Percentiles rank a stretch among this genome's conserved stretches.
Evolutionary conservation across 2,888 invertebrate species (phyloP).

Genomic region (Brachyptera putata): DNA sequence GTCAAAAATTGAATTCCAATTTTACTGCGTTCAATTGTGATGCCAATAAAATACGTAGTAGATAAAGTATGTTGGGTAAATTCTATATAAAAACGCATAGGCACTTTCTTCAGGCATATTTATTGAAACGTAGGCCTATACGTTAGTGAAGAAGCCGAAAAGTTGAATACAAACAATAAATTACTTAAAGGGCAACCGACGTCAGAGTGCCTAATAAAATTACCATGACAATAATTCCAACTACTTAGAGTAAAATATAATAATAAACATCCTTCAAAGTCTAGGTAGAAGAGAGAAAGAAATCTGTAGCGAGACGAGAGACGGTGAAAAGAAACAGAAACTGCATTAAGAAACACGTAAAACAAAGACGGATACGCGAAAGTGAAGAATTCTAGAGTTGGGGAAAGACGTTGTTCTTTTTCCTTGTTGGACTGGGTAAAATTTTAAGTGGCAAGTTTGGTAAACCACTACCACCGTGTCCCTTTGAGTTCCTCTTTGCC

Average conservation of each 20-base stretch:
- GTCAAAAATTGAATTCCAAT: too few relatives aligned
- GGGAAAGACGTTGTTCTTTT: conserved; percentile 11
- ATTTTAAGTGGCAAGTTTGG: conserved; percentile 45
- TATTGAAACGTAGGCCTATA: conserved; percentile 15
- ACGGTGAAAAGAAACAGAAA: conserved; percentile 22
- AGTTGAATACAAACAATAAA: conserved; percentile 21
- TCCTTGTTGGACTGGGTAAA: conserved; percentile 30
- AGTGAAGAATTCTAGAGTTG: conserved; percentile 13
- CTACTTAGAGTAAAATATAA: conserved; percentile 28
- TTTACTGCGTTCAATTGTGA: too few relatives aligned
- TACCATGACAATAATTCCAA: conserved; percentile 30
- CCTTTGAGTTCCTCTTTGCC: conserved; percentile 16
- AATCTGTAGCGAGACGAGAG: conserved; percentile 19
- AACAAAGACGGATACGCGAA: conserved; percentile 17
- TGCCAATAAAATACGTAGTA: too few relatives aligned
- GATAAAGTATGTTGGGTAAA: too few relatives aligned
- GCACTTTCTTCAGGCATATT: not conserved
- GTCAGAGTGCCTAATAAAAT: conserved; percentile 23
- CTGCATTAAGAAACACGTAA: conserved; percentile 25
- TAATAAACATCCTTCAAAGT: conserved; percentile 25
- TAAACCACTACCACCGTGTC: conserved; percentile 13
- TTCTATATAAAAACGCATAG: too few relatives aligned
- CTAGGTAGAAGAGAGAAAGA: conserved; percentile 14
- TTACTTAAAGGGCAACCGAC: conserved; percentile 11
- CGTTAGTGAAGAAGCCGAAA: conserved; percentile 22